A percentile compares a stretch with the other conserved stretches of the same genome.
phyloP scores from a whole-genome alignment of 64 coral and sea anemone species.

The Montipora foliosa region DNA sequence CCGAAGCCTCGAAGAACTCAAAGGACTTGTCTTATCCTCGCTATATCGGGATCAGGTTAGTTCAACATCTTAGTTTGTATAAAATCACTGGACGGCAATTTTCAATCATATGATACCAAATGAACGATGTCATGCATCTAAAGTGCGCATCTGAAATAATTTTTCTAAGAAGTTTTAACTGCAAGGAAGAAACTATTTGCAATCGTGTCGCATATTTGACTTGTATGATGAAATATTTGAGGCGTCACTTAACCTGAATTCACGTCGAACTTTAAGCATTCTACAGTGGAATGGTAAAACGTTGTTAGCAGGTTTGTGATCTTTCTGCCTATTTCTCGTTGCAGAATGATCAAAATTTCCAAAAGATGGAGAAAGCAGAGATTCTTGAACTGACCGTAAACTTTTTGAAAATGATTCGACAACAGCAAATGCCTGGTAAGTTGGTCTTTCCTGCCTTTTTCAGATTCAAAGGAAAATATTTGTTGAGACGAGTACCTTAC shows the following conservation, averaged over 20 bases:
- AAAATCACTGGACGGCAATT: too few species aligned
- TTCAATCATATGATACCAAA: too few species aligned
- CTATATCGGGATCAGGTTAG: conserved; percentile 60
- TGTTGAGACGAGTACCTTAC: too few species aligned
- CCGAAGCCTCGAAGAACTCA: conserved; percentile 67
- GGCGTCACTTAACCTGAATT: not conserved
- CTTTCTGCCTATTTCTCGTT: not conserved
- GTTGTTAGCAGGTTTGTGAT: conserved; percentile 15
- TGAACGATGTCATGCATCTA: too few species aligned
- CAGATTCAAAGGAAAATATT: too few species aligned
- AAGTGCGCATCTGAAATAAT: too few species aligned
- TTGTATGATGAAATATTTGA: not conserved
- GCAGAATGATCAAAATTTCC: conserved; percentile 81
- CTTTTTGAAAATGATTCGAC: conserved; percentile 77
- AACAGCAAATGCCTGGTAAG: conserved; percentile 14
- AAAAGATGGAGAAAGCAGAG: conserved; percentile 98
- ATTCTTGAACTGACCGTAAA: conserved; percentile 90
- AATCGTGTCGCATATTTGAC: not conserved
- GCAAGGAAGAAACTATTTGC: not conserved
- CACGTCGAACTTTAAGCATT: not conserved
- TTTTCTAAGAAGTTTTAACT: too few species aligned
- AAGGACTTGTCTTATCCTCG: conserved; percentile 61
- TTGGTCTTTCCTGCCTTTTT: not conserved
- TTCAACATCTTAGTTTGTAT: not conserved
- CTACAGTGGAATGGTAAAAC: not conserved